Base-by-base conservation (phyloP, 2,888 invertebrate species). In the Pseudeuparius sepicola region DNA sequence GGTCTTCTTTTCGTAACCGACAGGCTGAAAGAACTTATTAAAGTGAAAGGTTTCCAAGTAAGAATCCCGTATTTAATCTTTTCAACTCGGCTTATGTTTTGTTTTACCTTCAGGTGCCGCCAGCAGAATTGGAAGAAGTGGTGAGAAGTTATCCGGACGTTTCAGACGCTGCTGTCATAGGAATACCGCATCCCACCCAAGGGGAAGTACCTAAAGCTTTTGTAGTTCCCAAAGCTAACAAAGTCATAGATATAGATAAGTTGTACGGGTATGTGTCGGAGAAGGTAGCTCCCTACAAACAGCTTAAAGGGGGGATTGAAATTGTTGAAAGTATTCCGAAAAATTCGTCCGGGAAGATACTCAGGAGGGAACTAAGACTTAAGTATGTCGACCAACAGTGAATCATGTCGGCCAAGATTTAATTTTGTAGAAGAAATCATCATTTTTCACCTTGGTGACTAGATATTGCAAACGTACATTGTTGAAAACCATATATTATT, bases 81-180 rank as follows among this genome's bases (percentile, higher is more conserved):
- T 20, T n/a, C 6, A n/a, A 20, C 6, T 6, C 6, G n/a, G n/a
- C 20, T 20, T 20, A 20, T 20, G 6, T 20, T 7, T 7, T 7
- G n/a, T 20, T n/a, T 20, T 7, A 20, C 0, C 38, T 39, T n/a
- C 30, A 49, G 49, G 89, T 92, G 4, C 75, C 90, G 6, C 92
- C 92, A 17, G 89, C 90, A 1, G 92, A 92, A 59, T 57, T 92
- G 17, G 92, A 92, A 60, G 75, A 70, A 37, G 50, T 84, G 4
- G 53, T 88, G 2, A 68, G 81, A 38, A 68, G 71, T 24, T 81
- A 86, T 59, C 80, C 85, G 1, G 71, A 70, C 17, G 70, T 93
- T 1, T 57, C 67, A 7, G 92, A 93, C 51, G 85, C 80, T 1
- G 90, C 83, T 0, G 89, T 93, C 0, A 67, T 90, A 40, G 89